Percentiles rank a stretch among this genome's conserved stretches.
Evolutionary conservation across 2,113 vertebrate species (phyloP).

Genomic region (Empidonax alnorum): DNA sequence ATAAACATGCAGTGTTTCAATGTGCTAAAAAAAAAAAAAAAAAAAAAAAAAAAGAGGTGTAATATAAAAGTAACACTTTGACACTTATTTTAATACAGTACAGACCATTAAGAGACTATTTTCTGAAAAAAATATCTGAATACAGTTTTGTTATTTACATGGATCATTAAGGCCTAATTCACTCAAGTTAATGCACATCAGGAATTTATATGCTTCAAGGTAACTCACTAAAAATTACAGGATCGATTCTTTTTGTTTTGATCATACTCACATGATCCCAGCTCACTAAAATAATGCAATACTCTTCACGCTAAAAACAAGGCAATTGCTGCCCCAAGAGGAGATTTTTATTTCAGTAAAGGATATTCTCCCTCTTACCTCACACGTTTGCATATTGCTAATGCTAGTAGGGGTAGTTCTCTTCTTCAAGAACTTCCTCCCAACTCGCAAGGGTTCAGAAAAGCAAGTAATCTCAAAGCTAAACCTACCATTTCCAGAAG

Average conservation of each 20-base stretch:
- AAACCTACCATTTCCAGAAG: conserved; percentile 9
- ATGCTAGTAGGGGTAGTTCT: not conserved
- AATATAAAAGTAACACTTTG: conserved; percentile 73
- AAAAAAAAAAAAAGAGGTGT: not conserved
- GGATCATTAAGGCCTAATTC: conserved; percentile 76
- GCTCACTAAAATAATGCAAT: conserved; percentile 1
- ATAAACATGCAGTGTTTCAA: conserved; percentile 68
- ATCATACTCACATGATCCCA: not conserved
- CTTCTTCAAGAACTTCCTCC: not conserved
- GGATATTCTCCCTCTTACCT: conserved; percentile 36
- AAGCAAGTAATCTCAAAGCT: conserved; percentile 12
- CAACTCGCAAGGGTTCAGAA: not conserved
- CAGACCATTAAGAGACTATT: conserved; percentile 52
- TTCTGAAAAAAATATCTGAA: conserved; percentile 61
- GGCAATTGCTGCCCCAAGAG: conserved; percentile 26
- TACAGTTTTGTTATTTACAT: conserved; percentile 65
- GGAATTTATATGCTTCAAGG: conserved; percentile 54
- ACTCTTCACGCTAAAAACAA: not conserved
- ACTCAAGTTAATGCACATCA: conserved; percentile 67
- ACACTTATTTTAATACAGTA: conserved; percentile 56
- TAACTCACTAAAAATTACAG: conserved; percentile 27
- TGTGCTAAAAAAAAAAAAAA: conserved; percentile 25
- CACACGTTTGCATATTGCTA: conserved; percentile 29
- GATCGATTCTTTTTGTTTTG: not conserved
- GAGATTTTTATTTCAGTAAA: conserved; percentile 1